A percentile compares a stretch with the other conserved stretches of the same genome.
Evolutionary conservation across 2,113 vertebrate species (phyloP).

Genomic region (Crotophaga sulcirostris): DNA sequence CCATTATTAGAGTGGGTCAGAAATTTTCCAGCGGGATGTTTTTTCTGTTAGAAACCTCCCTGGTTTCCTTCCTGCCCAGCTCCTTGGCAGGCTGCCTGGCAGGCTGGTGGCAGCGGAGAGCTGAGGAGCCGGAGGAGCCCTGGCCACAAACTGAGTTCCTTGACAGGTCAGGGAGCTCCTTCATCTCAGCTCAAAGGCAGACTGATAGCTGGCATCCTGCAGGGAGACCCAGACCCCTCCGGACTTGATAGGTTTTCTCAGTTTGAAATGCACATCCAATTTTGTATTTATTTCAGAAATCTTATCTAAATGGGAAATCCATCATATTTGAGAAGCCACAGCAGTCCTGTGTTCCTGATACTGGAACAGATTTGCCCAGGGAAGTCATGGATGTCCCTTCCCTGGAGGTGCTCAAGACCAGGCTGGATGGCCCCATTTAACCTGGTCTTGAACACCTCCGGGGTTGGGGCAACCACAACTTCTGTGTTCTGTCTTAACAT

Average conservation of each 20-base stretch:
- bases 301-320: background rate
- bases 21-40: constrained; percentile 50
- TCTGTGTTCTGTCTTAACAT: background rate
- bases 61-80: constrained; percentile 55
- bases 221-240: background rate
- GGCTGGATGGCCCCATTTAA: no score
- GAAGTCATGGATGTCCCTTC: no score
- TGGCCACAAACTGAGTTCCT: background rate
- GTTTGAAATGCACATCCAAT: background rate
- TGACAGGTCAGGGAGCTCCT: background rate
- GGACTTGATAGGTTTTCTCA: background rate
- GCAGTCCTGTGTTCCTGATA: no score
- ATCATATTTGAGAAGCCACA: no score
- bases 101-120: constrained; percentile 24
- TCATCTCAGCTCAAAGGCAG: background rate
- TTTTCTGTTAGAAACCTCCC: constrained; percentile 45
- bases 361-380: no score
- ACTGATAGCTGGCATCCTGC: background rate
- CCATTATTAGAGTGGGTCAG: constrained; percentile 23
- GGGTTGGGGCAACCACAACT: no score
- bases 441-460: no score
- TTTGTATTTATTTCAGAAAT: background rate
- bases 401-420: no score
- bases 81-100: constrained; percentile 32
- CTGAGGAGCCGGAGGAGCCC: background rate